Conservation (phyloP, 2,113 vertebrate species). For the Murina feae region DNA sequence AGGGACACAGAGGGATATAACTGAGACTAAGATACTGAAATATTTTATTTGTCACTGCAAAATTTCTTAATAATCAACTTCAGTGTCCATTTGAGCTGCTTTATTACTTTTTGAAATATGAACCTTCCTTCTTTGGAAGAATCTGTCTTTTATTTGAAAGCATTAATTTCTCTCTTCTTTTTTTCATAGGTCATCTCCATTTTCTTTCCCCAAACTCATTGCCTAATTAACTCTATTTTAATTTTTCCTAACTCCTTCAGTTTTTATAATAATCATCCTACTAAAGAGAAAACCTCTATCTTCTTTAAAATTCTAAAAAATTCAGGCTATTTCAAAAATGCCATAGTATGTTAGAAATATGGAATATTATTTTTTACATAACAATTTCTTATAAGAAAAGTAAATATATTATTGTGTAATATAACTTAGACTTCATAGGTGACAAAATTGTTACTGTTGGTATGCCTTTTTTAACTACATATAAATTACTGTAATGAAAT, state of each 20-base stretch:
- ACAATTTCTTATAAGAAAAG: background rate
- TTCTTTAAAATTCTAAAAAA: background rate
- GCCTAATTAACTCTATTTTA: background rate
- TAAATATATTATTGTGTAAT: background rate
- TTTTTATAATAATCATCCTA: background rate
- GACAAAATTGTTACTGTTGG: background rate
- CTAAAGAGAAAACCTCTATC: background rate
- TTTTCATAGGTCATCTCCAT: background rate
- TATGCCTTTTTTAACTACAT: background rate
- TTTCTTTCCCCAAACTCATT: background rate
- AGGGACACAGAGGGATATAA: background rate
- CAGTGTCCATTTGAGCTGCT: background rate
- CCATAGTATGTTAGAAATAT: background rate
- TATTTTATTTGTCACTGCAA: background rate
- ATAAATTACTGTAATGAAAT: background rate
- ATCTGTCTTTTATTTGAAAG: background rate
- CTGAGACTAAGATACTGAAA: background rate
- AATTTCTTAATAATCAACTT: background rate
- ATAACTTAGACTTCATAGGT: background rate
- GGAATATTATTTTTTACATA: background rate
- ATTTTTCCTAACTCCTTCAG: background rate
- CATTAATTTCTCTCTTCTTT: background rate
- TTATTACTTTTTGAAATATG: background rate
- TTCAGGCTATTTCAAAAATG: background rate
- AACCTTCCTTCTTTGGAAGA: background rate